Conservation (phyloP, 2,797 vertebrate genomes). For the Acanthis flammea region DNA sequence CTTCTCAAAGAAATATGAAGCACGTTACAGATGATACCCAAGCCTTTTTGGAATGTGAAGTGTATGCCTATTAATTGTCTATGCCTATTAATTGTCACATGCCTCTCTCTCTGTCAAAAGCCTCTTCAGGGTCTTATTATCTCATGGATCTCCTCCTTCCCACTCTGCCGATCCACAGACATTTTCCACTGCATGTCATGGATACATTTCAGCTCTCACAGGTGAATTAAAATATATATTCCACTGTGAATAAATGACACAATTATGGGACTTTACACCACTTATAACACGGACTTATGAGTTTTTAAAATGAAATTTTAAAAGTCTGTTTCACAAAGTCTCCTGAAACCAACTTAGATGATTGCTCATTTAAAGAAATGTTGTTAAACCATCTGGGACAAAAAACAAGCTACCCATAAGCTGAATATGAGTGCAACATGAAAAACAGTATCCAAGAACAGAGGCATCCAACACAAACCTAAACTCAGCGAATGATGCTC, state of each 20-base stretch:
- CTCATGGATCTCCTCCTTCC: background rate
- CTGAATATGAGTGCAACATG: background rate
- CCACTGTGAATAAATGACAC: background rate
- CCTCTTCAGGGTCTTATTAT: background rate
- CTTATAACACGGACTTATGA: fast-evolving
- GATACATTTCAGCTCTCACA: background rate
- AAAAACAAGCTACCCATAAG: background rate
- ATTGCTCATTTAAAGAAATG: background rate
- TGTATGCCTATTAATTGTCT: background rate
- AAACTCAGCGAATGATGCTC: background rate
- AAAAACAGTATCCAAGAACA: background rate
- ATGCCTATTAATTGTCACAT: background rate
- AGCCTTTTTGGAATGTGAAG: background rate
- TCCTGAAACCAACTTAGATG: background rate
- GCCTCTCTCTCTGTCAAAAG: background rate
- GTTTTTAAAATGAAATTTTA: background rate
- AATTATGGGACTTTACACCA: background rate
- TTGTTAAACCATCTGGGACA: background rate
- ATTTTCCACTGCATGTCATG: background rate
- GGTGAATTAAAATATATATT: background rate
- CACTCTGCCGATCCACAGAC: background rate
- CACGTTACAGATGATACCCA: background rate
- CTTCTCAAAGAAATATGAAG: background rate
- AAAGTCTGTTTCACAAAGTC: background rate
- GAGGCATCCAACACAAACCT: background rate